Conservation (phyloP, 2,888 invertebrate genomes). For the Sycophila texana region DNA sequence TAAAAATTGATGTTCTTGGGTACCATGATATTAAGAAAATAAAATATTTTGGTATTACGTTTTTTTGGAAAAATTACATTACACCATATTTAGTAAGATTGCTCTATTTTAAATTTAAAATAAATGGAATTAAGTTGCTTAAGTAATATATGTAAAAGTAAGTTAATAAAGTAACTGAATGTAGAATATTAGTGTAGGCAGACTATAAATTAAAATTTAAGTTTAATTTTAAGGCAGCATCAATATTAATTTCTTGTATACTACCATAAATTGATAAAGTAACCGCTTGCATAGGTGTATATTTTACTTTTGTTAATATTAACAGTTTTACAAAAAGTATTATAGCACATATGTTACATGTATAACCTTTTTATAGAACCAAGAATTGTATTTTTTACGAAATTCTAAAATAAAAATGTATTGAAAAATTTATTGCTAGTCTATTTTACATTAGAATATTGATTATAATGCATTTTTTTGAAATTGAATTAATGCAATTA, state of each 20-base stretch:
- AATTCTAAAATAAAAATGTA: conserved; percentile 45
- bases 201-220: conserved; percentile 23
- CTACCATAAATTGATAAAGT: conserved; percentile 24
- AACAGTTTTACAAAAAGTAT: conserved; percentile 54
- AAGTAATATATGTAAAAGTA: not conserved
- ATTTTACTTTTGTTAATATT: conserved; percentile 51
- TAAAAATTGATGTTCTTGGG: too few species aligned
- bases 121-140: too few species aligned
- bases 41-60: too few species aligned
- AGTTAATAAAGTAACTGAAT: conserved; percentile 27
- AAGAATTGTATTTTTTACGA: conserved; percentile 49
- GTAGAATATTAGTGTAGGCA: not conserved
- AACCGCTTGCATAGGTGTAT: conserved; percentile 45
- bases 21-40: too few species aligned
- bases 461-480: too few species aligned
- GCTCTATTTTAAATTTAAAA: not conserved
- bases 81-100: too few species aligned
- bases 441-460: conserved; percentile 11
- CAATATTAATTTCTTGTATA: conserved; percentile 30
- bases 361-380: conserved; percentile 40
- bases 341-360: conserved; percentile 52
- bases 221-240: conserved; percentile 17
- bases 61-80: too few species aligned
- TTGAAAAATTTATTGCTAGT: conserved; percentile 15
- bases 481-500: too few species aligned